These are phyloP conservation scores for Danaus melanippus DNA, from an alignment of 1,140 invertebrate species.

Conservation along the genomic window DNA sequence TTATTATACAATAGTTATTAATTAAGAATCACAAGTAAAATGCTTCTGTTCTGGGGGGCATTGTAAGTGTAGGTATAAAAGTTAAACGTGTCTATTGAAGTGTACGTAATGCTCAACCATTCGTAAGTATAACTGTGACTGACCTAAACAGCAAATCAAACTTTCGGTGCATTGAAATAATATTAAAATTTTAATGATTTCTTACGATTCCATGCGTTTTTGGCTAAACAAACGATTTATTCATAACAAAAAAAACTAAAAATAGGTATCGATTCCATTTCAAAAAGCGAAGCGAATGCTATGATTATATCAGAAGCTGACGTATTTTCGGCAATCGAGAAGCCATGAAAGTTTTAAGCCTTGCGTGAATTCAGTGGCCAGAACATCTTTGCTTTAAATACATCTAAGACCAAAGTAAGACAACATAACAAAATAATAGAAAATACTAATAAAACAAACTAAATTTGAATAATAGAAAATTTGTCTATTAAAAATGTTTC, in stretches of 20 bases:
- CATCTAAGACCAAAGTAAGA: not conserved
- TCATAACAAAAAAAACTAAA: constrained; percentile 10
- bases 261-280: not conserved
- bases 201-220: too few relatives aligned
- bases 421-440: not conserved
- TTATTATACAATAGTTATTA: too few relatives aligned
- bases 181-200: too few relatives aligned
- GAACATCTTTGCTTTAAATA: constrained; percentile 25
- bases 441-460: not conserved
- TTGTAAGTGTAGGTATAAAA: too few relatives aligned
- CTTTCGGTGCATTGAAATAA: too few relatives aligned
- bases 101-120: too few relatives aligned
- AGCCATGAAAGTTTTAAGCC: constrained; percentile 22
- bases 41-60: too few relatives aligned
- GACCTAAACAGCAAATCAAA: too few relatives aligned
- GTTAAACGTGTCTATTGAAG: too few relatives aligned
- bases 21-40: too few relatives aligned
- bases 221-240: not conserved
- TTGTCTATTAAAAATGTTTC: constrained; percentile 32
- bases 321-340: constrained; percentile 13
- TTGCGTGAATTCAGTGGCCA: constrained; percentile 29
- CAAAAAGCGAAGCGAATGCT: constrained; percentile 18
- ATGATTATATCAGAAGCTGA: constrained; percentile 10
- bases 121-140: too few relatives aligned
- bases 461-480: too few relatives aligned